Conservation (phyloP, 1,140 invertebrate genomes). For the Tenebrio molitor region DNA sequence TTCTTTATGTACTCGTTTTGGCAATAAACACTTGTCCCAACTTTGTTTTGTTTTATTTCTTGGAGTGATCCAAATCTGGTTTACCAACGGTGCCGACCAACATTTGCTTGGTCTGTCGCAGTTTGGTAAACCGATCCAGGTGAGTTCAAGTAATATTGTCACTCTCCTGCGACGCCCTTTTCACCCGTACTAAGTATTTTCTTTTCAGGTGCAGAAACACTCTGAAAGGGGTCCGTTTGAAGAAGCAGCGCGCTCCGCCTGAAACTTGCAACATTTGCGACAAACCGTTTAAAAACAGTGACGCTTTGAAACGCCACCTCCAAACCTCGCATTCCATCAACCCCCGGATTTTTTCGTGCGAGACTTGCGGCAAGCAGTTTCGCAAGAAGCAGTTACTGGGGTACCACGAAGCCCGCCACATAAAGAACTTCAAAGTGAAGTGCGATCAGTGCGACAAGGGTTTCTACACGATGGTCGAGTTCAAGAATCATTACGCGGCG, state of each 20-base stretch:
- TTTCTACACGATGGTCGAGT: slow-evolving; percentile 59
- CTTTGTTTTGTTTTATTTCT: no score
- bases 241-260: background rate
- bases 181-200: background rate
- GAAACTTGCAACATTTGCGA: slow-evolving; percentile 46
- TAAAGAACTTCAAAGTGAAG: slow-evolving; percentile 66
- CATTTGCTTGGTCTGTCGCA: no score
- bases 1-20: no score
- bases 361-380: slow-evolving; percentile 65
- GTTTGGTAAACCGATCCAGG: no score
- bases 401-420: slow-evolving; percentile 66
- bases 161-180: no score
- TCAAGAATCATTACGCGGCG: slow-evolving; percentile 66
- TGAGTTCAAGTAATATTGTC: no score
- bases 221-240: slow-evolving; percentile 7
- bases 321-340: background rate
- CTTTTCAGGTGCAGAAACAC: slow-evolving; percentile 12
- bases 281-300: background rate
- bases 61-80: no score
- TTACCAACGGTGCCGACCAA: no score
- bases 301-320: slow-evolving; percentile 15
- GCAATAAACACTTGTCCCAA: no score
- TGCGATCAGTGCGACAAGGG: slow-evolving; percentile 65
- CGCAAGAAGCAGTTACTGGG: slow-evolving; percentile 65
- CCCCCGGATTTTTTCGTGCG: slow-evolving; percentile 65